Evolutionary conservation across 2,888 invertebrate genomes (phyloP), one percentile per base, ranked within the genome.

Genomic region (Ceriagrion tenellum): DNA sequence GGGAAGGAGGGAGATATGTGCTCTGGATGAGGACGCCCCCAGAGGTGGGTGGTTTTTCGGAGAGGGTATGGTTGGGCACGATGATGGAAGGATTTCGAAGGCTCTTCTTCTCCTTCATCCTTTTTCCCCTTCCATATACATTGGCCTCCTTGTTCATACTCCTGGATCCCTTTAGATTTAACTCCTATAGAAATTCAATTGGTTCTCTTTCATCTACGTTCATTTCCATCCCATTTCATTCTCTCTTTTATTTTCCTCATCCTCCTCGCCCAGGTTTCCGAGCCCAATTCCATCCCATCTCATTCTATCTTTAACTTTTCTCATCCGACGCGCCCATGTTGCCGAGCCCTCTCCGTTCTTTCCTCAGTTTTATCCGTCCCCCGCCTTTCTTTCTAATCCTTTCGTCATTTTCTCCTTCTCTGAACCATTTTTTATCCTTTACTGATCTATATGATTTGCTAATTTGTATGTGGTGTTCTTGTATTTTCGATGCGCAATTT

Each of bases 151-250:
- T 13, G 16, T 81, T 35, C 81, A n/a, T 30, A n/a, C 16, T 55
- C 55, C 89, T 55, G n/a, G 35, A 10, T 6, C n/a, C 63, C 69
- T n/a, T 26, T 16, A 59, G 69, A n/a, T 69, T 69, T 69, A 4
- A 26, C 69, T 69, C 69, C 26, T 81, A 74, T 81, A 35, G 81
- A 40, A 55, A 74, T 93, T 93, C 93, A 93, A 81, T 93, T 93
- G 93, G n/a, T 93, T 93, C 63, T 3, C n/a, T 91, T 47, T 55
- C 93, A 69, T 93, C 93, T 74, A 74, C 74, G 47, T 55, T n/a
- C 47, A 55, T 26, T 69, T 69, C 69, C 23, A 10, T n/a, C n/a
- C n/a, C n/a, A n/a, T 20, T 23, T 63, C 10, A n/a, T 30, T 30
- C 74, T 30, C 74, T 30, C 30, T 30, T 16, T 12, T 30, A 3